phyloP scores from a whole-genome alignment of 2,888 invertebrate genomes.

The Amphipoea lucens region DNA sequence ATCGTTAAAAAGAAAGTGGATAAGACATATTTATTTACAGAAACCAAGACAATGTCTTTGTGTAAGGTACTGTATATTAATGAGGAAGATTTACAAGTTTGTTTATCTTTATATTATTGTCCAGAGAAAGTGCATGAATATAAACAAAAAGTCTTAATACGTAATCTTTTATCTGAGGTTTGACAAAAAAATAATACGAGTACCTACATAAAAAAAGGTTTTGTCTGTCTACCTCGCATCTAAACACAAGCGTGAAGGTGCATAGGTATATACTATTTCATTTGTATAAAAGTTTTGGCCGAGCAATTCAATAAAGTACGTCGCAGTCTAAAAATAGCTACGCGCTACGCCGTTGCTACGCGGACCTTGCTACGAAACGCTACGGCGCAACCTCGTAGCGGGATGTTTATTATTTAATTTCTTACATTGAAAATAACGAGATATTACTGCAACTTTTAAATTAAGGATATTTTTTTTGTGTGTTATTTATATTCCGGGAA shows the following conservation, averaged over 20 bases:
- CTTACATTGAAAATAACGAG: not conserved
- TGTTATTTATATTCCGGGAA: not conserved
- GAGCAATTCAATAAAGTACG: constrained; percentile 35
- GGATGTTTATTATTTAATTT: constrained; percentile 16
- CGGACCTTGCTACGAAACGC: constrained; percentile 59
- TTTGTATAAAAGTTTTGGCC: constrained; percentile 24
- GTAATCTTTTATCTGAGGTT: not conserved
- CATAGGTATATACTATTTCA: constrained; percentile 8
- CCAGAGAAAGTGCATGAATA: not conserved
- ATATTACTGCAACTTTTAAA: not conserved
- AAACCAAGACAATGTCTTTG: not conserved
- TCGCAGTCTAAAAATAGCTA: constrained; percentile 43
- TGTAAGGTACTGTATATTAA: not conserved
- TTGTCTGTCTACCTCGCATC: not conserved
- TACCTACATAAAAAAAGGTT: not conserved
- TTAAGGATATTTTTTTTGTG: not conserved
- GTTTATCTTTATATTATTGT: not conserved
- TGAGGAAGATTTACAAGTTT: not conserved
- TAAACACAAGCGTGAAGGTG: constrained; percentile 4
- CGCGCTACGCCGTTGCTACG: constrained; percentile 59
- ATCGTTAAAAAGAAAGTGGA: not conserved
- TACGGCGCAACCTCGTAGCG: constrained; percentile 44
- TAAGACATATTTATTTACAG: not conserved
- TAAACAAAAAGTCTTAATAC: not conserved
- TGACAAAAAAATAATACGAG: not conserved